Evolutionary conservation across 1,140 invertebrate genomes (phyloP).

Genomic region (Adoxophyes honmai): DNA sequence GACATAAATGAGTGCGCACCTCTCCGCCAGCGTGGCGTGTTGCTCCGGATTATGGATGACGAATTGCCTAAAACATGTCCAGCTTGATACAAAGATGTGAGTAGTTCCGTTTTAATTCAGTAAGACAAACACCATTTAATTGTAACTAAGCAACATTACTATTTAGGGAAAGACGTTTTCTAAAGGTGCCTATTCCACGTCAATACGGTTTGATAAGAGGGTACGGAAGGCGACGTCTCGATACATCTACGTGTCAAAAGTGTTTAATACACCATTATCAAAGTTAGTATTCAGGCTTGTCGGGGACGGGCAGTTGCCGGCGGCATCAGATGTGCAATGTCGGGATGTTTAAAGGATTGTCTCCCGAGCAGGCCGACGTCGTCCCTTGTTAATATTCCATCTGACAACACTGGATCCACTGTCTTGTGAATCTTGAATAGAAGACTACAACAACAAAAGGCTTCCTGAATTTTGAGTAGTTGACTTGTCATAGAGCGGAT

Average conservation of each 20-base stretch:
- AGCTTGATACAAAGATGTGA: too few relatives aligned
- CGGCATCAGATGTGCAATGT: slow-evolving; percentile 18
- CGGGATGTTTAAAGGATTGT: slow-evolving; percentile 37
- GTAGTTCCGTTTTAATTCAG: too few relatives aligned
- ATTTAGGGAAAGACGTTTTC: too few relatives aligned
- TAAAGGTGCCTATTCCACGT: neutral
- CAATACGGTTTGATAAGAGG: neutral
- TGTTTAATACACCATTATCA: neutral
- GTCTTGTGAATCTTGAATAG: slow-evolving; percentile 44
- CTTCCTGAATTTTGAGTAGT: slow-evolving; percentile 31
- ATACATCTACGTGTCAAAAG: neutral
- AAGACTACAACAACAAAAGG: slow-evolving; percentile 34
- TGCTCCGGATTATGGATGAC: too few relatives aligned
- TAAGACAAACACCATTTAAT: too few relatives aligned
- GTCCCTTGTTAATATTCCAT: slow-evolving; percentile 47
- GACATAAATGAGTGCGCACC: too few relatives aligned
- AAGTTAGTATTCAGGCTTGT: neutral
- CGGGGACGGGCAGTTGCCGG: neutral
- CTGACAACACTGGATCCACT: slow-evolving; percentile 35
- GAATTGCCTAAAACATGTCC: too few relatives aligned
- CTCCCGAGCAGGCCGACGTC: slow-evolving; percentile 28
- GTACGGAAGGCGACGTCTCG: neutral
- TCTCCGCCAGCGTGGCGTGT: too few relatives aligned
- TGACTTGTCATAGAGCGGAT: neutral
- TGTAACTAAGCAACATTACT: too few relatives aligned